Base-by-base conservation (phyloP, 1,140 invertebrate genomes). In the Drosophila ohnishii region DNA sequence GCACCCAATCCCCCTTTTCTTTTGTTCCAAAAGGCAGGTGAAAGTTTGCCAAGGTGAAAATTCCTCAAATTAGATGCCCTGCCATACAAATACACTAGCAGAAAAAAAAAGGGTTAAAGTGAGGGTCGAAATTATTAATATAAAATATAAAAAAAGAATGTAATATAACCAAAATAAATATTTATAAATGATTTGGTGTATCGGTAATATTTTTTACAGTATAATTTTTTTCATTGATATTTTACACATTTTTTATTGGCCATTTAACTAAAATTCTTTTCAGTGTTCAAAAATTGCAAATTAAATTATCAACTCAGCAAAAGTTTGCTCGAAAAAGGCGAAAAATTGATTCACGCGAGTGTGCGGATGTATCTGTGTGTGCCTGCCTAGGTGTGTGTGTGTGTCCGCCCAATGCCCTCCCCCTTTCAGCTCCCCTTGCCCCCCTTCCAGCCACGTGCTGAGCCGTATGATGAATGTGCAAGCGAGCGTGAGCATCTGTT, bases 391-490 rank as follows among this genome's bases (percentile, higher is more conserved):
- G 25, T 28, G 25, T 28, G 44, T 25, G 56, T 64, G 40, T 30
- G 44, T 51, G 50, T 32, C 28, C 28, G 28, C 48, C 48, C 47
- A 51, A 9, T 51, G 13, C n/a, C 48, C 30, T 16, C 30, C 50
- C 51, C 32, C 19, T 10, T 55, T 53, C 3, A 4, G n/a, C 3
- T 13, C 30, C 67, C 25, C 39, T 16, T 10, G 5, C 16, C 51
- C 45, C 7, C 57, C 50, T 32, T 56, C 37, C 53, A 40, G 59
- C 57, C 67, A 69, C 78, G 78, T 87, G 83, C 82, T 87, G 82
- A 85, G 78, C 82, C 82, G 78, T 85, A 61, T 85, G 83, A 85
- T 85, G 83, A 85, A 85, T 86, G 82, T 87, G 82, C 82, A 86
- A 87, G 82, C 84, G 82, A 86, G 82, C 82, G 82, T 86, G 71